Base-by-base conservation (phyloP, 2,888 invertebrate genomes). In the Leptodirus hochenwartii region DNA sequence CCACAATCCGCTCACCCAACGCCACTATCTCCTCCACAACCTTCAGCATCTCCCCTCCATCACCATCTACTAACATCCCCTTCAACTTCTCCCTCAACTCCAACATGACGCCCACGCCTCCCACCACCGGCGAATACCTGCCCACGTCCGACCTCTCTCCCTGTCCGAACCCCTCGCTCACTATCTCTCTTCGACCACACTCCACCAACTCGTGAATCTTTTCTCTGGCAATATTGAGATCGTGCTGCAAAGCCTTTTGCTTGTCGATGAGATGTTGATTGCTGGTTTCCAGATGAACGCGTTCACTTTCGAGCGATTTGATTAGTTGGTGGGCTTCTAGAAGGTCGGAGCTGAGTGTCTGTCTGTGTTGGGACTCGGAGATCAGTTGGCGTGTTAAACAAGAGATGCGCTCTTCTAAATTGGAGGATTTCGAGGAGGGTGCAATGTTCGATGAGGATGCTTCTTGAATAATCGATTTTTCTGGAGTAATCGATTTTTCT, bases 21-120 rank as follows among this genome's bases (percentile, higher is more conserved):
- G 60, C 53, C 36, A 64, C 66, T 22, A 72, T 54, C 40, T 71
- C 69, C 40, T 74, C 73, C 29, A 74, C 61, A 34, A 73, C 47
- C 39, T 67, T 64, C 24, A 68, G 38, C 30, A 66, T 38, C 5
- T 56, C 44, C 10, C 54, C 50, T 36, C 61, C 58, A 5, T 50
- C 50, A 27, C 49, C n/a, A n/a, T n/a, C 20, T 20, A 8, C 8
- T n/a, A 6, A 8, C 20, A 20, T 20, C 20, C 6, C n/a, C 6
- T n/a, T 20, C 6, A 20, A 20, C n/a, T n/a, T 8, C 10, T 25
- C n/a, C 20, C 6, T 20, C 5, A 17, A 33, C 33, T 33, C 17
- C 6, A 24, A 25, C 15, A 16, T 29, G 14, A 26, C 17, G 17
- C 9, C 17, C 6, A 28, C 10, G 8, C 6, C 13, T 8, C 20